Base-by-base conservation (phyloP, 2,888 invertebrate species). In the Nymphalis polychloros region DNA sequence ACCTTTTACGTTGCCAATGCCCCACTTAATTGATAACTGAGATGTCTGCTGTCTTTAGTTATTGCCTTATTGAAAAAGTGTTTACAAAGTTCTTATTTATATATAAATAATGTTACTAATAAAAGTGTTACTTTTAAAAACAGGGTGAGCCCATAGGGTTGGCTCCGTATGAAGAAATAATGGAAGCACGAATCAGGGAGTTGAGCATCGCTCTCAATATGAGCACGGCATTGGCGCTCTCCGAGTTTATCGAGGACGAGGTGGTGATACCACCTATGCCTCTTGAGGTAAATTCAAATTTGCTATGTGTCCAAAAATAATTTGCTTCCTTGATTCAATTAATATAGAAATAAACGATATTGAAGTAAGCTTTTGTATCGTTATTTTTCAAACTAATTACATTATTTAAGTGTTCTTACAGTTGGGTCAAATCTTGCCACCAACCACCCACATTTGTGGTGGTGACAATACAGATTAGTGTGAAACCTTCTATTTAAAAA, bases 161-260 rank as follows among this genome's bases (percentile, higher is more conserved):
- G 49, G 88, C 90, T 19, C 85, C 89, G 0, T 89, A 81, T 68
- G 87, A 89, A 0, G 93, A 93, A 74, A 88, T 95, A 50, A 84
- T 96, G 8, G 95, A 95, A 59, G 93, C 96, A 13, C 93, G 94
- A 31, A 93, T 96, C 0, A 90, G 92, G 16, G 95, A 97, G 77
- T 88, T 97, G 63, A 92, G 90, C 66, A 84, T 97, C 75, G 93
- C 94, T 17, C 91, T 97, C 64, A 95, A 96, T 62, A 96, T 97
- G 95, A 97, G 97, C 81, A 97, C 97, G 0, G 94, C 97, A 0
- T 94, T 96, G 48, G 97, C 97, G 16, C 88, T 98, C 17, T 94
- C 96, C 0, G 98, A 97, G 85, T 94, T 98, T 73, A 93, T 96
- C 1, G 98, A 98, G 83, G 98, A 98, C 85, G 98, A 98, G 89